Base-by-base conservation (phyloP, 2,797 vertebrate genomes). In the Chaunax sp. region DNA sequence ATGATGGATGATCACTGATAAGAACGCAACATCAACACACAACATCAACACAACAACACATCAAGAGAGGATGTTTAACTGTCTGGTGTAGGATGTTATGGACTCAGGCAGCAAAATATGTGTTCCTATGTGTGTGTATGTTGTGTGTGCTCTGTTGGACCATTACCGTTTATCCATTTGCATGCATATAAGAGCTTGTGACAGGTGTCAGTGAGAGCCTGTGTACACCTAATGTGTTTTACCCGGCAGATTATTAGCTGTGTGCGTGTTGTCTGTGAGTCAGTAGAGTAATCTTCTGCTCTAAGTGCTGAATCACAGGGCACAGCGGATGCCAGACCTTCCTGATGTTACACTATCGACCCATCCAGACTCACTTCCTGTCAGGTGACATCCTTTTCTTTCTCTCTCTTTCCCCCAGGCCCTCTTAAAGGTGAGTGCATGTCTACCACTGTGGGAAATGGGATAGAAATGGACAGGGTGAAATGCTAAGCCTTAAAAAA, bases 291-390 rank as follows among this genome's bases (percentile, higher is more conserved):
- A 63, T 77, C 62, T 81, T 79, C 78, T 33, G 64, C 43, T 63
- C 58, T 64, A 59, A 78, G 71, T 84, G 90, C 90, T 90, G 88
- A 91, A 75, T 91, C 89, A 91, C 78, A 38, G 81, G 67, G 71
- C 78, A 78, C 61, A 79, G 51, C 86, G 82, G 77, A 89, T 82
- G 86, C 69, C 45, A 82, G 82, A 83, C 82, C 62, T 72, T 75
- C 51, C 71, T 49, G 68, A 69, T 68, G 70, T 69, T 73, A 72
- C 44, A 56, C 58, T 67, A 89, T 83, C 41, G 74, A 89, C 81
- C 67, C 26, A 13, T 52, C 54, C 38, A 40, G 58, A 49, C 71
- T 71, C 43, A 76, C 76, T 87, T 89, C 84, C 86, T 85, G 76
- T 87, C 84, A 85, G 54, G 74, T 88, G 78, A 81, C 69, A 51